phyloP scores from a whole-genome alignment of 1,140 invertebrate species.

The Notospermus geniculatus region DNA sequence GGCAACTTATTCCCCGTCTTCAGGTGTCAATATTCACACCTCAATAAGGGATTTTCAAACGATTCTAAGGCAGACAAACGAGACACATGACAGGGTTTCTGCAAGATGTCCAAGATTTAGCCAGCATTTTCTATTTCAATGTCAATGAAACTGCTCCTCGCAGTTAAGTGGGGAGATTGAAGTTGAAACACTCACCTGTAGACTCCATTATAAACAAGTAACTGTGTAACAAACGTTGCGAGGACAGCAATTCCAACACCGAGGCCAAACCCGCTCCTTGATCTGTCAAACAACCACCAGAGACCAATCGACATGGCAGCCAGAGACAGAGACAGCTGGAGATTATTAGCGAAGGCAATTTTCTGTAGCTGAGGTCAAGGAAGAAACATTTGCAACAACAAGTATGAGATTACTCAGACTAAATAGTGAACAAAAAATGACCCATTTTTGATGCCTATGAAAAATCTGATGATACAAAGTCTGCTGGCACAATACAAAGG shows the following conservation, averaged over 20 bases:
- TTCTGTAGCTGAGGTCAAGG: conserved; percentile 49
- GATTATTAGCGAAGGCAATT: conserved; percentile 57
- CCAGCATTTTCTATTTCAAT: not conserved
- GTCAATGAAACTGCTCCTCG: not conserved
- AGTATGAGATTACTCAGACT: no score
- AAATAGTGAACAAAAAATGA: no score
- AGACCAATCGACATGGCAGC: conserved; percentile 56
- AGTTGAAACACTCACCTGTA: conserved; percentile 47
- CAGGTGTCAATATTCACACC: no score
- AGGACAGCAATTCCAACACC: conserved; percentile 54
- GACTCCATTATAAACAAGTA: conserved; percentile 56
- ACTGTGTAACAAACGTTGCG: conserved; percentile 54
- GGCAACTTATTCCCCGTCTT: no score
- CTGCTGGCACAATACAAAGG: no score
- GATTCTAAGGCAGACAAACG: no score
- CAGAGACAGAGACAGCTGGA: conserved; percentile 55
- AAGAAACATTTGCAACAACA: conserved; percentile 12
- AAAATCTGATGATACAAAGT: no score
- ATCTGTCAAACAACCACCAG: conserved; percentile 59
- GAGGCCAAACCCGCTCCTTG: conserved; percentile 55
- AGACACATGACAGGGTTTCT: no score
- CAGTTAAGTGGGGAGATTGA: no score
- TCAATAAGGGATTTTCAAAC: no score
- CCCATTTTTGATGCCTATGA: no score
- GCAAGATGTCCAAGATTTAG: not conserved